Percentiles rank a stretch among this genome's conserved stretches.
These are phyloP conservation scores for Ephydatia muelleri DNA, from an alignment of 37 sponge, comb jelly and placozoan genomes.

Conservation along the genomic window DNA sequence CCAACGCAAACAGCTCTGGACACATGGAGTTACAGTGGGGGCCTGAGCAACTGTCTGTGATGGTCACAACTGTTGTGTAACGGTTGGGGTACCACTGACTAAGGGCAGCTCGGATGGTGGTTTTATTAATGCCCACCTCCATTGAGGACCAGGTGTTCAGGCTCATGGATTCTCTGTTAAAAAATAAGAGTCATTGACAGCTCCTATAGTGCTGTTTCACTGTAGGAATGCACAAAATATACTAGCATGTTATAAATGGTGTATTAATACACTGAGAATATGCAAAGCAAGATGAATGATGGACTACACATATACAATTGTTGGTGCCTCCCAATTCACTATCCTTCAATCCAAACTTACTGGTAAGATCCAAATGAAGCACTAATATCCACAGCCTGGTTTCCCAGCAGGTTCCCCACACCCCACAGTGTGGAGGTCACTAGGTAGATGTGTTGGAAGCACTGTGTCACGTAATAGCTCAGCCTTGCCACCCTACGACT, in stretches of 20 bases:
- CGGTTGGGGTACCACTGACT: not conserved
- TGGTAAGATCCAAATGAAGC: not conserved
- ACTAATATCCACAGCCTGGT: not conserved
- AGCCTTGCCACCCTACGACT: conserved; percentile 29
- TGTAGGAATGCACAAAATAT: not conserved
- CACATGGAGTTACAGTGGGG: conserved; percentile 61
- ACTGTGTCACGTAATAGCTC: conserved; percentile 62
- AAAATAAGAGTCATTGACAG: no score
- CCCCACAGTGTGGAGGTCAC: conserved; percentile 84
- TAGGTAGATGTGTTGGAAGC: conserved; percentile 84
- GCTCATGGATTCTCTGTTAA: not conserved
- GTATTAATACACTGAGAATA: no score
- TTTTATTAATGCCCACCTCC: not conserved
- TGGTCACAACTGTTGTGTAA: not conserved
- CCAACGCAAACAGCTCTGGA: conserved; percentile 36
- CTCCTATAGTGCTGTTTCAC: no score
- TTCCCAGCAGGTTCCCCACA: not conserved
- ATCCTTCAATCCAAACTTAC: no score
- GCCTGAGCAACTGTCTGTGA: conserved; percentile 54
- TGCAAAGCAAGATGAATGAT: no score
- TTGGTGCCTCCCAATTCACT: no score
- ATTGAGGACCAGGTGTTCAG: not conserved
- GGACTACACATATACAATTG: no score
- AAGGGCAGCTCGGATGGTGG: not conserved
- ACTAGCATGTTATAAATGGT: not conserved